Base-by-base conservation (phyloP, 2,113 vertebrate genomes). In the Chaetodon trifascialis region DNA sequence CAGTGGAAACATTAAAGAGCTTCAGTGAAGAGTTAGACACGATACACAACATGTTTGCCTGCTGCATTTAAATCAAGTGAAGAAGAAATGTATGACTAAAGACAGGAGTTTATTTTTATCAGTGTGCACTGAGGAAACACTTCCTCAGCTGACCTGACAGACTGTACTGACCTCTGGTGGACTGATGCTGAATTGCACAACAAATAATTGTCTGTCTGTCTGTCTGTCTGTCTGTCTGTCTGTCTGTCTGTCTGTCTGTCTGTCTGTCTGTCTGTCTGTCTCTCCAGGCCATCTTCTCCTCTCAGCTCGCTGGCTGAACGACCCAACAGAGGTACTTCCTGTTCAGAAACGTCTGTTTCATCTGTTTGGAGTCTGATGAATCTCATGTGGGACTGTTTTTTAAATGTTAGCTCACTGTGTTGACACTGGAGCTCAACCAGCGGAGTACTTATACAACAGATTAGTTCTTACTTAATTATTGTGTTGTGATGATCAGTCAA, bases 261-360 rank as follows among this genome's bases (percentile, higher is more conserved):
- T 65, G 0, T 80, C 15, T 81, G 1, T 59, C 19, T 78, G 0
- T 44, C 8, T 63, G 2, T 73, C 42, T 55, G 6, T 56, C 19
- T 55, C 11, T 76, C 10, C 85, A 93, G 92, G 15, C 88, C 86
- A 0, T 25, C 82, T 0, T 88, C 89, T 74, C 86, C 85, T 76
- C 92, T 89, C 59, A 17, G 80, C 73, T 89, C 89, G 1, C 23
- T 89, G 89, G 75, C 67, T 19, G 88, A 91, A 76, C 85, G 68
- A 58, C 62, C 89, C 11, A 82, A 87, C 59, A 80, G 88, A 93
- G 89, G 88, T 90, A 87, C 49, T 40, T 84, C 80, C 60, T 63
- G 56, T 86, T 46, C 19, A 16, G 11, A 65, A 10, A 65, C 15
- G 4, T 66, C 59, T 66, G 36, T 76, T 70, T 63, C 6, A 11